These are phyloP conservation scores for Cephalopterus ornatus DNA, from an alignment of 2,113 vertebrate species.

Conservation along the genomic window DNA sequence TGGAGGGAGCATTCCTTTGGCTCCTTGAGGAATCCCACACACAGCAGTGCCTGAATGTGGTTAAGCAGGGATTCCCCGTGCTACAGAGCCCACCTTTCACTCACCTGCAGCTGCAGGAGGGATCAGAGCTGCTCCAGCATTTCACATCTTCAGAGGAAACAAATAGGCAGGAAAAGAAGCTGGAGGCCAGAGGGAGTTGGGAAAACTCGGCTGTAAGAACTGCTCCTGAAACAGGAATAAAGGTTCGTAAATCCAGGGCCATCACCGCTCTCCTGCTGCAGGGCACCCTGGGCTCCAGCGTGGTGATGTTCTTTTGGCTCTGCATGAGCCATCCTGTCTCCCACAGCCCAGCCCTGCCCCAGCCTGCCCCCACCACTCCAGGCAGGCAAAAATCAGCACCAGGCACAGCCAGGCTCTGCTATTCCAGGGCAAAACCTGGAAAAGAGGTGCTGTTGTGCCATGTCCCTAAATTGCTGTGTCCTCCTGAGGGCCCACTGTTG, in stretches of 20 bases:
- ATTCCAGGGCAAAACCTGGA: background rate
- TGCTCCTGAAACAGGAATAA: background rate
- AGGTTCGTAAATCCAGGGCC: background rate
- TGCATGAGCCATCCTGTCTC: background rate
- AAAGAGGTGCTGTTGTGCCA: background rate
- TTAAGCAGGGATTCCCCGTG: background rate
- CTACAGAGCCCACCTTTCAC: background rate
- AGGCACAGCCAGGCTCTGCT: background rate
- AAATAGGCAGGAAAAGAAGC: background rate
- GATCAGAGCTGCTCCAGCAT: rapidly evolving
- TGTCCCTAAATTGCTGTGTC: background rate
- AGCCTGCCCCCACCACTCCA: background rate
- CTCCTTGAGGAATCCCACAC: background rate
- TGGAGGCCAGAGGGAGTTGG: background rate
- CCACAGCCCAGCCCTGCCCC: background rate
- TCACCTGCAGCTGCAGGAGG: background rate
- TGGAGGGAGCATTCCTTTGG: background rate
- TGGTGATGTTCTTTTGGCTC: background rate
- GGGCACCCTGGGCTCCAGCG: background rate
- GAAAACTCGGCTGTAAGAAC: background rate
- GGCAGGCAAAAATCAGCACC: background rate
- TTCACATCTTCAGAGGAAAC: background rate
- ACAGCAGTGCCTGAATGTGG: background rate
- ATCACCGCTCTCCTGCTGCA: background rate
- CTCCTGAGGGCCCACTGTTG: background rate